phyloP scores from a whole-genome alignment of 2,113 vertebrate genomes.

The Actenoides lindsayi region DNA sequence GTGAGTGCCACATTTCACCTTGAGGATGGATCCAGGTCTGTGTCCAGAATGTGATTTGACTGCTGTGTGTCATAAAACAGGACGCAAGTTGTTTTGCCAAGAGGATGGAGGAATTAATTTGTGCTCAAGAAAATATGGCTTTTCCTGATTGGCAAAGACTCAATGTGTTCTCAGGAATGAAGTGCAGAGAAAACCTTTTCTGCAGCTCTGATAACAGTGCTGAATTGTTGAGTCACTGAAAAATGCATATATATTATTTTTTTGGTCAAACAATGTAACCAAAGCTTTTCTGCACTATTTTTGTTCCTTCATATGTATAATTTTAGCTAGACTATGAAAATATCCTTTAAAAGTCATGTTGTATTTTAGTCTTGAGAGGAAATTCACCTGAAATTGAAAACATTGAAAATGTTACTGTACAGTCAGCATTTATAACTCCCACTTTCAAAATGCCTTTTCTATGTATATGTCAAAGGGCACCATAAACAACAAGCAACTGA shows the following conservation, averaged over 20 bases:
- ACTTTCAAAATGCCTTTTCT: background rate
- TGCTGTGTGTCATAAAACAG: background rate
- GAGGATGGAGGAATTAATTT: background rate
- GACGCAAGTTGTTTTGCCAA: background rate
- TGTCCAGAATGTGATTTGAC: background rate
- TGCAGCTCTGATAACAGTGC: background rate
- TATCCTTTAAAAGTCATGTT: background rate
- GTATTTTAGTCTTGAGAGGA: background rate
- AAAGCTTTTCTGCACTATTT: background rate
- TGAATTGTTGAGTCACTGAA: background rate
- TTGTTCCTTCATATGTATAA: background rate
- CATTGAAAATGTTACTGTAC: background rate
- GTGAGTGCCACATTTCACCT: background rate
- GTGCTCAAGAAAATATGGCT: background rate
- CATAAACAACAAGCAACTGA: background rate
- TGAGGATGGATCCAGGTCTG: background rate
- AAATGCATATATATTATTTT: background rate
- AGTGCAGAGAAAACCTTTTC: background rate
- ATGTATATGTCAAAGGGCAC: background rate
- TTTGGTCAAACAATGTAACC: background rate
- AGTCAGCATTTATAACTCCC: background rate
- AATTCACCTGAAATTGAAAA: background rate
- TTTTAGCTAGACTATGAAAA: background rate
- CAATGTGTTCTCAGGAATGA: background rate
- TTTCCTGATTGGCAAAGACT: background rate